Percentiles rank a stretch among this genome's conserved stretches.
Evolutionary conservation across 1,140 invertebrate species (phyloP).

Genomic region (Schlechtendalia chinensis): DNA sequence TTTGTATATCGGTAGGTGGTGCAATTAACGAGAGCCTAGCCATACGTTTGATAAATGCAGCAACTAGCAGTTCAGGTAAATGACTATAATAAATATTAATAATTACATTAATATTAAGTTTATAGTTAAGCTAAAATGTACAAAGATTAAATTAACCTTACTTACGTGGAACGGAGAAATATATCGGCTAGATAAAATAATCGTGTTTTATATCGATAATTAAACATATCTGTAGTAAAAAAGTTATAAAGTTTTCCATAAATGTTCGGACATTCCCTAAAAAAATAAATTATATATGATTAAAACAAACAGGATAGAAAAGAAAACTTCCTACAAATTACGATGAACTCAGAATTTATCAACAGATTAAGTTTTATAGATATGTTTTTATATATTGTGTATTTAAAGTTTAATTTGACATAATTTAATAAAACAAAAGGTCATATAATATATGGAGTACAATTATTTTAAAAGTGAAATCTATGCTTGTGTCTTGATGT

Average conservation of each 20-base stretch:
- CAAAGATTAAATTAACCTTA: constrained; percentile 53
- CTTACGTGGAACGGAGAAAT: constrained; percentile 89
- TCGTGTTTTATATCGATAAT: constrained; percentile 83
- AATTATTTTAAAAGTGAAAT: too few species aligned
- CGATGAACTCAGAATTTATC: too few species aligned
- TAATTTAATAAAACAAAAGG: too few species aligned
- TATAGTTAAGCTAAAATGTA: background rate
- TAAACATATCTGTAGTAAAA: constrained; percentile 85
- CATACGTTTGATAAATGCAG: constrained; percentile 88
- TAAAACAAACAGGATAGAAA: too few species aligned
- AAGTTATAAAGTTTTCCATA: constrained; percentile 91
- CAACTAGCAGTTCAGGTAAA: constrained; percentile 85
- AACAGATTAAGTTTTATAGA: too few species aligned
- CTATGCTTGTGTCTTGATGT: too few species aligned
- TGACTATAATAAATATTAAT: constrained; percentile 63
- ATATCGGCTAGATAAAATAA: constrained; percentile 84
- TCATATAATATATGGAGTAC: too few species aligned
- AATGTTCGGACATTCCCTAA: constrained; percentile 87
- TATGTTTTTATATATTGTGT: too few species aligned
- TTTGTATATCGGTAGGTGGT: constrained; percentile 73
- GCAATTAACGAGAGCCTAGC: constrained; percentile 79
- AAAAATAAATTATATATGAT: too few species aligned
- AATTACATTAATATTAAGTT: background rate
- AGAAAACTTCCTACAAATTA: too few species aligned
- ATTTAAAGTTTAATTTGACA: too few species aligned